Conservation (phyloP, 2,113 vertebrate genomes). For the Ursus arctos region DNA sequence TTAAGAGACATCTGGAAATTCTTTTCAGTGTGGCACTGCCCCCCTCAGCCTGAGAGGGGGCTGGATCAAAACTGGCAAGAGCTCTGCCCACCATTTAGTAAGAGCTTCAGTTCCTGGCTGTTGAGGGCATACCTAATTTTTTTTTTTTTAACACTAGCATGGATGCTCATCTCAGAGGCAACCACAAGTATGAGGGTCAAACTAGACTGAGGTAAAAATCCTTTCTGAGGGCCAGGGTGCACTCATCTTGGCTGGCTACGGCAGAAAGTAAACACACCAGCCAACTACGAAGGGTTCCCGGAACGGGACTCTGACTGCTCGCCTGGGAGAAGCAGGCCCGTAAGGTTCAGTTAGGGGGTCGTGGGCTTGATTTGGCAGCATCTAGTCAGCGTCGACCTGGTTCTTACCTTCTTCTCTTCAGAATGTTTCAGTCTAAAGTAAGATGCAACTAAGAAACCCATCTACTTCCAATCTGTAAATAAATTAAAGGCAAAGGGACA, state of each 20-base stretch:
- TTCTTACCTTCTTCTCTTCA: constrained; percentile 59
- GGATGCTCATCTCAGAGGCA: constrained; percentile 56
- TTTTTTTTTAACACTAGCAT: not conserved
- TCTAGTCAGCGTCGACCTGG: constrained; percentile 53
- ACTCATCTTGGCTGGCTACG: constrained; percentile 68
- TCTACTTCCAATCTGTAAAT: constrained; percentile 60
- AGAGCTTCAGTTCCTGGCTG: constrained; percentile 51
- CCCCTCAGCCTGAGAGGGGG: constrained; percentile 45
- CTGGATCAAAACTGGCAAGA: constrained; percentile 61
- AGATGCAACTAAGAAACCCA: constrained; percentile 65
- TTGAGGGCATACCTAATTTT: constrained; percentile 35
- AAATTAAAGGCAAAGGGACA: constrained; percentile 69
- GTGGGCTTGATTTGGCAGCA: constrained; percentile 57
- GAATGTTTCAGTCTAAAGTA: constrained; percentile 53
- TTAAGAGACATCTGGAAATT: constrained; percentile 70
- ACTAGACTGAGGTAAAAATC: constrained; percentile 77
- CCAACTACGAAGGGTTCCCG: constrained; percentile 50
- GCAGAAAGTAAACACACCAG: constrained; percentile 78
- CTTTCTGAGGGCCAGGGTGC: constrained; percentile 63
- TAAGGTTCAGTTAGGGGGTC: constrained; percentile 31
- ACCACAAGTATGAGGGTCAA: constrained; percentile 59
- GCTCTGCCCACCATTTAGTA: constrained; percentile 21
- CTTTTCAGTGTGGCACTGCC: constrained; percentile 52
- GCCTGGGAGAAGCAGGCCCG: constrained; percentile 35
- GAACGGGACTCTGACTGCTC: not conserved